phyloP scores from a whole-genome alignment of 1,140 invertebrate species.

The Cydia pomonella region DNA sequence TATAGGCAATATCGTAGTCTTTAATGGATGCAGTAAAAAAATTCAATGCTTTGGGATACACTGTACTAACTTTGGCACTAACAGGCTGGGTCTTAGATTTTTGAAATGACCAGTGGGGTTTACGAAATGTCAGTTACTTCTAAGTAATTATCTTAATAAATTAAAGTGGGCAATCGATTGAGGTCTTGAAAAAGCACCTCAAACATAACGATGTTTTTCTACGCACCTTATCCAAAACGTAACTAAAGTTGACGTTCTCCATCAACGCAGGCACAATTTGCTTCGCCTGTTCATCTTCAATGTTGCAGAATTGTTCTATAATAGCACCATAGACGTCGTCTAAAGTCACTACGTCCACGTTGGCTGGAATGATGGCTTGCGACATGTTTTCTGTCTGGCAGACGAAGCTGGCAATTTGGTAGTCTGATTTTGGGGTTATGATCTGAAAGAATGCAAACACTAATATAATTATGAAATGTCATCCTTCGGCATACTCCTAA shows the following conservation, averaged over 20 bases:
- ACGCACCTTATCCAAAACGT: constrained; percentile 76
- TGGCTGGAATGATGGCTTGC: constrained; percentile 44
- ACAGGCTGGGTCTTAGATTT: no score
- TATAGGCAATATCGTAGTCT: no score
- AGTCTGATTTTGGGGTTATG: constrained; percentile 45
- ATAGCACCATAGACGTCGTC: constrained; percentile 60
- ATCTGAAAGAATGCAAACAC: constrained; percentile 50
- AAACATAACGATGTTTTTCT: constrained; percentile 34
- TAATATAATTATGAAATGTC: no score
- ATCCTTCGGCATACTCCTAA: no score
- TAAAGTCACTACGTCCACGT: constrained; percentile 52
- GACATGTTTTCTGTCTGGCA: constrained; percentile 59
- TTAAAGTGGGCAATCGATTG: no score
- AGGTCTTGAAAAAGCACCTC: constrained; percentile 5
- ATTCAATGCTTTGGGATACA: no score
- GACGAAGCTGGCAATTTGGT: constrained; percentile 53
- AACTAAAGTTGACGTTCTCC: constrained; percentile 79
- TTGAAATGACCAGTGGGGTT: no score
- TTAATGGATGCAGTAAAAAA: no score
- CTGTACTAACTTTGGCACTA: no score
- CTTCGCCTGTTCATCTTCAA: constrained; percentile 68
- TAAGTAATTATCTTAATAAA: no score
- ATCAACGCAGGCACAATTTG: constrained; percentile 73
- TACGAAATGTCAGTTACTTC: no score
- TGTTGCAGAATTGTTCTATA: constrained; percentile 71